phyloP scores from a whole-genome alignment of 2,797 vertebrate species.

The Mycteria americana region DNA sequence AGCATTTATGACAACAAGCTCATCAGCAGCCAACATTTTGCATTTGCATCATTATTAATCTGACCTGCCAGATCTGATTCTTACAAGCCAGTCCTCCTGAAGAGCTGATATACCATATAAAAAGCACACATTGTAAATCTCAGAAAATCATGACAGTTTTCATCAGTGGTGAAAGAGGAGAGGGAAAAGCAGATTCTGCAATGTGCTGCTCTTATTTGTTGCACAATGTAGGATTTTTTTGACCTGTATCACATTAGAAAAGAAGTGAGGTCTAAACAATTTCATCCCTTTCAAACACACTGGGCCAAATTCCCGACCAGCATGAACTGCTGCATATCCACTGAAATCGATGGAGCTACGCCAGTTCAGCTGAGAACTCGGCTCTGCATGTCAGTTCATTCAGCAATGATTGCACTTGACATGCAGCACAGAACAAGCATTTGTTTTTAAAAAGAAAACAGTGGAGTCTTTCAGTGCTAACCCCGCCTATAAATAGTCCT shows the following conservation, averaged over 20 bases:
- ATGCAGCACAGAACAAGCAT: constrained; percentile 23
- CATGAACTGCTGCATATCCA: not conserved
- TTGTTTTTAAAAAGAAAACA: constrained; percentile 56
- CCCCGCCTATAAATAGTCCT: not conserved
- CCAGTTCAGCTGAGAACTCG: constrained; percentile 39
- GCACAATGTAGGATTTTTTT: not conserved
- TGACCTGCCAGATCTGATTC: constrained; percentile 60
- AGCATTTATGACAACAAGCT: constrained; percentile 58
- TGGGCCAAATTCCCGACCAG: constrained; percentile 3
- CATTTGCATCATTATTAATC: constrained; percentile 64
- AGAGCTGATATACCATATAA: constrained; percentile 10
- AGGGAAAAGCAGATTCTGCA: not conserved
- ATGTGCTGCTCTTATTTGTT: not conserved
- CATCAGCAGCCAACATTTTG: constrained; percentile 41
- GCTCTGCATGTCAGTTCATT: constrained; percentile 46
- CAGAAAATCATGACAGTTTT: constrained; percentile 43
- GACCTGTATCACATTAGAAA: not conserved
- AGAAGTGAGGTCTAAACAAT: constrained; percentile 9
- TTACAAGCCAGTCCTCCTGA: constrained; percentile 41
- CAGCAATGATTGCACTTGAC: constrained; percentile 55
- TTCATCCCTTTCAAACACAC: not conserved
- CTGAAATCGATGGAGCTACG: not conserved
- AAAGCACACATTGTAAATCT: constrained; percentile 61
- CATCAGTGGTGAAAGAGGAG: constrained; percentile 22
- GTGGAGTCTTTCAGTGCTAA: constrained; percentile 41